These are phyloP conservation scores for Ursus arctos DNA, from an alignment of 2,113 vertebrate genomes.

Conservation along the genomic window DNA sequence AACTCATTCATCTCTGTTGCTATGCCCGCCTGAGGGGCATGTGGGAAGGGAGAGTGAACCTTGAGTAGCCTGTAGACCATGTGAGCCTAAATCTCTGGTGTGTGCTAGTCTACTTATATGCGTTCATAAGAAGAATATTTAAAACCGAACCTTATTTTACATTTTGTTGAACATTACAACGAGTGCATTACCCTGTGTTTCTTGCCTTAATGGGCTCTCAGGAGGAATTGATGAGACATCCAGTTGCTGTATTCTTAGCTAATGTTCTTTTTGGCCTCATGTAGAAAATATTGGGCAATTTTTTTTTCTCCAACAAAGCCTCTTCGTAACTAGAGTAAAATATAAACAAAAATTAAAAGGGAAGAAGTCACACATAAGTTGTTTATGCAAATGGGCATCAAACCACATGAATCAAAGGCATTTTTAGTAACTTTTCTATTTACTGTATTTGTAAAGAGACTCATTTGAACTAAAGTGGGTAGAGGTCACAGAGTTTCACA, in stretches of 20 bases:
- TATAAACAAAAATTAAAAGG: conserved; percentile 6
- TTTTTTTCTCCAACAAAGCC: background rate
- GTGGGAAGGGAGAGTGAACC: background rate
- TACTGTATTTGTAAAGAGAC: background rate
- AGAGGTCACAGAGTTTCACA: background rate
- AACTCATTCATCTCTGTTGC: background rate
- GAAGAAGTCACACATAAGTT: conserved; percentile 36
- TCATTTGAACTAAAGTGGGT: background rate
- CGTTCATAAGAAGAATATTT: background rate
- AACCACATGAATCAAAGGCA: background rate
- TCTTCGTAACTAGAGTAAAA: background rate
- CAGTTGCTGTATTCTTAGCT: background rate
- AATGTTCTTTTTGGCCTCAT: background rate
- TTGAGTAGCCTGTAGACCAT: background rate
- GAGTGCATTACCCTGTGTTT: background rate
- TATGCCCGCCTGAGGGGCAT: background rate
- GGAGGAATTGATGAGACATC: background rate
- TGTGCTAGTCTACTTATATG: background rate
- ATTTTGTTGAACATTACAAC: background rate
- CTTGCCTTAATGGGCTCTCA: conserved; percentile 8
- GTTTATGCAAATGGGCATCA: background rate
- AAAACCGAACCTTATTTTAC: background rate
- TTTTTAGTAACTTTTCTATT: conserved; percentile 12
- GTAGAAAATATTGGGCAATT: conserved; percentile 31
- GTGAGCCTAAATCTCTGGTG: background rate